A percentile compares a stretch with the other conserved stretches of the same genome.
Evolutionary conservation across 2,888 invertebrate species (phyloP).

Genomic region (Athripsodes cinereus): DNA sequence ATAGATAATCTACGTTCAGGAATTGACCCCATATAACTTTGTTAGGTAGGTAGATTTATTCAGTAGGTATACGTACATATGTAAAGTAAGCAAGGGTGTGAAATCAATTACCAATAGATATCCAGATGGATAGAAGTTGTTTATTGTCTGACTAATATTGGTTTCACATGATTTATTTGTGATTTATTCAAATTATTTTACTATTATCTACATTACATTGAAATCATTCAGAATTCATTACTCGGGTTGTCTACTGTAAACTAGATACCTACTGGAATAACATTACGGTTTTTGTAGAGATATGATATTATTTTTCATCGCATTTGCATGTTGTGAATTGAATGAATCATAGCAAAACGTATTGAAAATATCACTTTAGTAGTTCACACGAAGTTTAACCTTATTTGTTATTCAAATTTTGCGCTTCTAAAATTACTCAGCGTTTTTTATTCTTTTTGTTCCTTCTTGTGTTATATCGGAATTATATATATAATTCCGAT

Average conservation of each 20-base stretch:
- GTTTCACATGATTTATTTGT: conserved; percentile 23
- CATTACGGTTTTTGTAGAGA: not conserved
- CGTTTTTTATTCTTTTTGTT: conserved; percentile 5
- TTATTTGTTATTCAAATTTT: conserved; percentile 12
- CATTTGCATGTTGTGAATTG: conserved; percentile 19
- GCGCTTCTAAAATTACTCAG: conserved; percentile 13
- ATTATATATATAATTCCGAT: not conserved
- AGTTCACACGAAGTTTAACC: conserved; percentile 2
- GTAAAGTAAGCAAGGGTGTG: no score
- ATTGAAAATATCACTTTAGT: conserved; percentile 9
- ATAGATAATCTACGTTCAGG: no score
- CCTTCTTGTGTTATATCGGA: not conserved
- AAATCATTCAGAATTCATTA: conserved; percentile 11
- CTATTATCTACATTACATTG: conserved; percentile 21
- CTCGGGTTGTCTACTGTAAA: no score
- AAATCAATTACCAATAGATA: no score
- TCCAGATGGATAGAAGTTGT: no score
- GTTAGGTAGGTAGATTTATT: no score
- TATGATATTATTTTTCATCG: not conserved
- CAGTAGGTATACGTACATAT: no score
- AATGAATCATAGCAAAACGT: conserved; percentile 10
- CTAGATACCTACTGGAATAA: no score
- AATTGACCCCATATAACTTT: no score
- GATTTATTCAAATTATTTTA: conserved; percentile 20
- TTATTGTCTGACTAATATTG: not conserved